Base-by-base conservation (phyloP, 2,113 vertebrate species). In the Silurus asotus region DNA sequence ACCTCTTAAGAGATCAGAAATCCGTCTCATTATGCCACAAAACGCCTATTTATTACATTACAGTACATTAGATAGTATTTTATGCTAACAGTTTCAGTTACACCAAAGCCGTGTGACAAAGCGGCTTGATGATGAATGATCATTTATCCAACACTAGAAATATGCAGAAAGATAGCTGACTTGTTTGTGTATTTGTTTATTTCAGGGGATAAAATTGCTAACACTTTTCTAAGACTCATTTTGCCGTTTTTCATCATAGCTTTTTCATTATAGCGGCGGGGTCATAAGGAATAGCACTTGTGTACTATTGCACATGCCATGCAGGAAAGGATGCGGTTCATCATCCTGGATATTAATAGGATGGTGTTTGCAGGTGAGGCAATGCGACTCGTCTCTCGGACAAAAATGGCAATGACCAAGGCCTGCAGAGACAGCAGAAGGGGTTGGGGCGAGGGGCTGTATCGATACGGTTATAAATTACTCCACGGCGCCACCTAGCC, bases 401-500 rank as follows among this genome's bases (percentile, higher is more conserved):
- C 94, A 94, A 92, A 93, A 92, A 93, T 93, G 93, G 92, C 92
- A 93, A 92, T 93, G 93, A 92, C 94, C 95, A 95, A 94, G 94
- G 95, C 94, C 93, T 93, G 92, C 84, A 23, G 83, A 89, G 91
- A 94, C 92, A 94, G 93, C 92, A 0, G 51, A 91, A 94, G 93
- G 92, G 92, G 92, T 37, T 37, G 37, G 37, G 37, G 37, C 37
- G 37, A 37, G 2, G 37, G 37, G 37, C 1, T 37, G 37, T 37
- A 95, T 95, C 94, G 94, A 94, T 94, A 94, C 93, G 94, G 94
- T 94, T 93, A 94, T 95, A 95, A 95, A 94, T 95, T 93, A 94
- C 94, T 95, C 94, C 89, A 93, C 92, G 92, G 93, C 93, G 93
- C 94, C 94, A 95, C 94, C 94, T 95, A 94, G 94, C 92, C 93